A percentile compares a stretch with the other conserved stretches of the same genome.
Evolutionary conservation across 2,888 invertebrate species (phyloP).

Genomic region (Drosophila cognata): DNA sequence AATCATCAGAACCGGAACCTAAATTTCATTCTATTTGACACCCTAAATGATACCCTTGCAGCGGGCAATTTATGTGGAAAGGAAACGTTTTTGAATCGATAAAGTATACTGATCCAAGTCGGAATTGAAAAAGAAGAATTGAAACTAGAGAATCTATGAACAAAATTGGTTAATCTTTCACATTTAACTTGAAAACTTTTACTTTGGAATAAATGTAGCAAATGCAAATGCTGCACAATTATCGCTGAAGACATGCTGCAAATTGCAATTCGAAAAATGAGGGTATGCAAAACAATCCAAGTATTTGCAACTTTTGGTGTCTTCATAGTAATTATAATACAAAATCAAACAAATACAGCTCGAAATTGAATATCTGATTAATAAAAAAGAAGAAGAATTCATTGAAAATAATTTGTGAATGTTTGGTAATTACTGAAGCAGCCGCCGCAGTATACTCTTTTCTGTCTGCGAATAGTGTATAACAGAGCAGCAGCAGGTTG

Average conservation of each 20-base stretch:
- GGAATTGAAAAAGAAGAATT: neutral
- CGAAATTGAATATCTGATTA: neutral
- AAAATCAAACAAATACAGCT: too few relatives aligned
- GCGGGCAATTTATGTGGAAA: neutral
- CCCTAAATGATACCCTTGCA: neutral
- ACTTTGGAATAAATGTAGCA: neutral
- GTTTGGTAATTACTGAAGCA: neutral
- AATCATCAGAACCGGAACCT: neutral
- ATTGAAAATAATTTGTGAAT: neutral
- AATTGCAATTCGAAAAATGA: neutral
- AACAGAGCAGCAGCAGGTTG: neutral
- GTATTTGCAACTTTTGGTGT: neutral
- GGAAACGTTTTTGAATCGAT: too few relatives aligned
- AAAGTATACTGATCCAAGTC: neutral
- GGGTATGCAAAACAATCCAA: neutral
- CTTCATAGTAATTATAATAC: neutral
- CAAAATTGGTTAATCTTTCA: neutral
- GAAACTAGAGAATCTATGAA: neutral
- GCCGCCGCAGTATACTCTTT: neutral
- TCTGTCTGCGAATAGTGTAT: neutral
- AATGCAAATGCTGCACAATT: neutral
- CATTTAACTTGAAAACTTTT: neutral
- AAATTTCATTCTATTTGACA: neutral
- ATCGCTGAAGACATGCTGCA: neutral
- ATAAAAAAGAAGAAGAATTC: neutral